Percentiles rank a stretch among this genome's conserved stretches.
phyloP scores from a whole-genome alignment of 2,797 vertebrate species.

The Hippopotamyrus pictus region DNA sequence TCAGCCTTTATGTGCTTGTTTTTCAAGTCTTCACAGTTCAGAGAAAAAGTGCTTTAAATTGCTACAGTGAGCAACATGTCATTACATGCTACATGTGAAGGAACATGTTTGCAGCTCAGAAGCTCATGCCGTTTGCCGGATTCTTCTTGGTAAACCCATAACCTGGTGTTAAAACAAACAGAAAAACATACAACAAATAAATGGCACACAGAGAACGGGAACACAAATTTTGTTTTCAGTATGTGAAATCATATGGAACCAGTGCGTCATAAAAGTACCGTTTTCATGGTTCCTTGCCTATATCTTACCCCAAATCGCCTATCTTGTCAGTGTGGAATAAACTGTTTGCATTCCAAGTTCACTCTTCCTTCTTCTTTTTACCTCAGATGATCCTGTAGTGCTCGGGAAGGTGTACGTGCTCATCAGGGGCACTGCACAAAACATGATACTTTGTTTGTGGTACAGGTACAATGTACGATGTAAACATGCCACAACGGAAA shows the following conservation, averaged over 20 bases:
- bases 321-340: background rate
- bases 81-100: background rate
- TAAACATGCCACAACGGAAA: background rate
- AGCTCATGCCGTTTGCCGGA: background rate
- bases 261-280: slow-evolving; percentile 18
- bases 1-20: background rate
- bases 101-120: background rate
- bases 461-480: background rate
- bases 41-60: background rate
- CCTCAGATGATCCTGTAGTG: background rate
- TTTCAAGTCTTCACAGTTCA: background rate
- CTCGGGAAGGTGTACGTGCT: background rate
- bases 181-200: background rate
- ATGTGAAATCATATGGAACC: slow-evolving; percentile 9
- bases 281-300: slow-evolving; percentile 1
- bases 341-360: background rate
- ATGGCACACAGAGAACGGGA: slow-evolving; percentile 15
- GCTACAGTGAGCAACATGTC: background rate
- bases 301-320: slow-evolving; percentile 21
- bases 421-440: no score
- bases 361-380: background rate
- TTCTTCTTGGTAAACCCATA: background rate
- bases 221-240: slow-evolving; percentile 21
- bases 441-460: background rate
- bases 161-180: background rate